Base-by-base conservation (phyloP, 2,113 vertebrate species). In the Crotalus viridis region DNA sequence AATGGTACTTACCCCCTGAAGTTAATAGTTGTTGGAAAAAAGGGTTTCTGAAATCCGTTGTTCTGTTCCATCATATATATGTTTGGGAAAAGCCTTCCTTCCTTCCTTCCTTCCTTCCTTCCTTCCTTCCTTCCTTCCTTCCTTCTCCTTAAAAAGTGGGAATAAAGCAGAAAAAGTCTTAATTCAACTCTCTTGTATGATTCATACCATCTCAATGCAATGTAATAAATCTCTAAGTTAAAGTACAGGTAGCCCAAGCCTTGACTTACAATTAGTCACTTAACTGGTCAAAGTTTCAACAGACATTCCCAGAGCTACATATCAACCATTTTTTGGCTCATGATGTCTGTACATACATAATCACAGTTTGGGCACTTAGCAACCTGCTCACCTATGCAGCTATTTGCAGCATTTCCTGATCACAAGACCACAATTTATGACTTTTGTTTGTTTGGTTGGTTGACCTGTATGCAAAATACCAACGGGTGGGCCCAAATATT, bases 401-500 rank as follows among this genome's bases (percentile, higher is more conserved):
- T 64, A 64, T 64, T 28, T 10, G 59, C 28, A 64, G 59, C 59
- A 64, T 4, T 26, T 26, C 26, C 26, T 28, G 59, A 28, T 64
- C 1, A 4, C 10, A 64, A 10, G 26, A 28, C 26, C 59, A 64
- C 59, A 28, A 28, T 64, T 10, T 64, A 64, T 28, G 24, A 12
- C 59, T 3, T 4, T 10, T 28, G 24, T 12, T 10, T 4, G 10
- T 10, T 8, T 4, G 3, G 26, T 28, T 4, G 10, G 26, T 64
- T 28, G 59, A 28, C 59, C 59, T 26, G 3, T 10, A 1, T 64
- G 59, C 26, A 64, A 64, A 64, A 64, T 28, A 64, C 91, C 64
- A n/a, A 86, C 7, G 51, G 64, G 69, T 93, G 93, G 92, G 93
- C 24, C 56, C 22, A 57, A 94, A 9, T 51, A 26, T n/a, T 17